Evolutionary conservation across 2,888 invertebrate species (phyloP), one percentile per base, ranked within the genome.

Genomic region (Cerastis rubricosa): DNA sequence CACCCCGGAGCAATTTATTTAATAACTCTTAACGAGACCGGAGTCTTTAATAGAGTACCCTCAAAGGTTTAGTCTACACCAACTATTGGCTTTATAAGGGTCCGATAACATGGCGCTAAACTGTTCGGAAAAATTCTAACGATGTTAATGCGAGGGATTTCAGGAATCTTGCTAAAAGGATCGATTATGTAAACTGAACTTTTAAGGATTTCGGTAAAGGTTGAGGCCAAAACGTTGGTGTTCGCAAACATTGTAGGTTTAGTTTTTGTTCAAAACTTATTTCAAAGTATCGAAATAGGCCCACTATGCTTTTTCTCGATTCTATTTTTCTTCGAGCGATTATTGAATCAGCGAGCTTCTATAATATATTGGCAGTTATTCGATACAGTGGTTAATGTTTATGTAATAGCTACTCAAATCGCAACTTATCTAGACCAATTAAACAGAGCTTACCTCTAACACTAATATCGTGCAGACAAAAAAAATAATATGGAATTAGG

Each of bases 1-100:
- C 95, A 95, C 91, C 91, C 90, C 86, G 88, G 82, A 91, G 93
- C 91, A 94, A 95, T 95, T 95, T 94, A 94, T 96, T 94, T 93
- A 94, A 95, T 94, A 94, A 94, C 92, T 94, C 91, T 86, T 94
- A 95, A 95, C 94, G 94, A 94, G 91, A 89, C 86, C 83, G 81
- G 80, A 47, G 85, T 86, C 88, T 92, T 90, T 93, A 93, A 94
- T 93, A 92, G 92, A 90, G 85, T 73, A 68, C 87, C 87, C 86
- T 87, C 79, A 87, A 89, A 89, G 89, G 85, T 85, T 74, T 74
- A 83, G 82, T 80, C 84, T 80, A 79, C 71, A 83, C 70, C 81
- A 81, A 81, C 87, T 87, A 88, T 85, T 87, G 80, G 79, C 80
- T 85, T 85, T 85, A 80, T 85, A 85, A 83, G 74, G 74, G 35